Percentiles rank a stretch among this genome's conserved stretches.
phyloP scores from a whole-genome alignment of 2,113 vertebrate genomes.

The Gasterosteus nipponicus region DNA sequence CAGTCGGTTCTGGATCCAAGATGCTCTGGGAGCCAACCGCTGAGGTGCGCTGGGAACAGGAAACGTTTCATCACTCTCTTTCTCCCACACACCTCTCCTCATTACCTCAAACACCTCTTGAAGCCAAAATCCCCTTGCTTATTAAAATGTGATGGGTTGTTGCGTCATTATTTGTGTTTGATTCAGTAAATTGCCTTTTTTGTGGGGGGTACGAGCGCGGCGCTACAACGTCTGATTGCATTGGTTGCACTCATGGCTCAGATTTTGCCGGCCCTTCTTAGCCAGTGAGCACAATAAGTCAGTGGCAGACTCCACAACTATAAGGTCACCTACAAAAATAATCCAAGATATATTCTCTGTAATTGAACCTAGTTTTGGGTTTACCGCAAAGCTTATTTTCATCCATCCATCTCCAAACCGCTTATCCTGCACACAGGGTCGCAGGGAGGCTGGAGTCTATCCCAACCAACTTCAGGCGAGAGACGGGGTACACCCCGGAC shows the following conservation, averaged over 20 bases:
- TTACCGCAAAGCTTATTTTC: background rate
- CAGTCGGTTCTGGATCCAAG: conserved; percentile 66
- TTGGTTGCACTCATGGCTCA: conserved; percentile 3
- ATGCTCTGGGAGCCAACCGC: conserved; percentile 63
- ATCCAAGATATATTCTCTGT: conserved; percentile 38
- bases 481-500: too few species aligned
- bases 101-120: conserved; percentile 63
- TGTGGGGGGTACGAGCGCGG: background rate
- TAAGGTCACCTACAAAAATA: conserved; percentile 61
- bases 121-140: conserved; percentile 44
- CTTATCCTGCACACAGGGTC: too few species aligned
- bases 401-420: too few species aligned
- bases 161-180: conserved; percentile 27
- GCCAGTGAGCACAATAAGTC: conserved; percentile 41
- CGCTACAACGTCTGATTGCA: background rate
- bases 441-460: too few species aligned
- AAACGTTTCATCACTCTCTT: conserved; percentile 61
- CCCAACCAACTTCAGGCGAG: too few species aligned
- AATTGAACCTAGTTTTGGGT: conserved; percentile 33
- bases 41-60: conserved; percentile 57
- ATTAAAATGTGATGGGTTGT: conserved; percentile 38
- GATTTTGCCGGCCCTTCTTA: conserved; percentile 47
- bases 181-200: conserved; percentile 2
- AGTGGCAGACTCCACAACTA: conserved; percentile 46
- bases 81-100: conserved; percentile 49